Evolutionary conservation across 2,888 invertebrate genomes (phyloP), one percentile per base, ranked within the genome.

Genomic region (Ellobium chinense): DNA sequence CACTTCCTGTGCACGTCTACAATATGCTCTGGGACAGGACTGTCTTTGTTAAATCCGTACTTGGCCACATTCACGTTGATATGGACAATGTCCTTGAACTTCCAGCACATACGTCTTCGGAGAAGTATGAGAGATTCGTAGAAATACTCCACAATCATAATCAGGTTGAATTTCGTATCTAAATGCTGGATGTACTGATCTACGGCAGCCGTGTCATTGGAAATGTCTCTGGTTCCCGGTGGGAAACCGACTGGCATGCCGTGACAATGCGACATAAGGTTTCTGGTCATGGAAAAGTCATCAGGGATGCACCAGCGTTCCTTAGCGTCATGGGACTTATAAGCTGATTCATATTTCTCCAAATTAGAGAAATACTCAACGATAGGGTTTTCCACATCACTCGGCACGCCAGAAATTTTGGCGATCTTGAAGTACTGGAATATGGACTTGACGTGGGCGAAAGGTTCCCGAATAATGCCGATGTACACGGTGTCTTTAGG

Each of bases 131-230:
- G 75, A 0, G 92, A 93, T 78, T 92, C 92, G 24, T 88, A 83
- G 70, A 92, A 91, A 75, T 91, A 88, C 66, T 93, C 93, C n/a
- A 89, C 86, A 1, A 92, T 87, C 89, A 92, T 88, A 3, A 93
- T 88, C 9, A 92, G 81, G 24, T 84, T 70, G 78, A 92, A 92
- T 5, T 87, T 84, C 5, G 85, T 75, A 34, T 90, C 89, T 14
- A 92, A 80, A 18, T 84, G 60, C 5, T 85, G 34, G 12, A 92
- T 85, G 82, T 88, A 91, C 2, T 82, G 36, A n/a, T 80, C 66
- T 14, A 90, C 75, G 3, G 85, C 87, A 12, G 58, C 46, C 4
- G 37, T 21, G 60, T 89, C 78, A 12, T 74, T 46, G 0, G 86
- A 81, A 39, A 89, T 85, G 78, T 91, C 85, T 21, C 24, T 34